Base-by-base conservation (phyloP, 2,113 vertebrate genomes). In the Bolborhynchus lineola region DNA sequence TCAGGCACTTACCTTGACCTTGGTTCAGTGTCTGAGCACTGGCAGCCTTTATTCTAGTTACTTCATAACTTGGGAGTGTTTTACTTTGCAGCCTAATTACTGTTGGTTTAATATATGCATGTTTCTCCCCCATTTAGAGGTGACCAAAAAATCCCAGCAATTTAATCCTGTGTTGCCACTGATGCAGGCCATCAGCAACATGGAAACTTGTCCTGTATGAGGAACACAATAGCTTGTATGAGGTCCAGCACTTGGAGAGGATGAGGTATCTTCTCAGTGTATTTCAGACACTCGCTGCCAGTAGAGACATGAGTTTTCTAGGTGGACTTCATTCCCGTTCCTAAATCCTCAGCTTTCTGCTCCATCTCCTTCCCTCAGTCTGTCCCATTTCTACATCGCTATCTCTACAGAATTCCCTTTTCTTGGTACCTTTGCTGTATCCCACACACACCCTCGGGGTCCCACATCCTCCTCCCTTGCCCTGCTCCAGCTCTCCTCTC, bases 401-500 rank as follows among this genome's bases (percentile, higher is more conserved):
- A 4, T 59, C 25, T 41, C n/a, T 4, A 24, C 25, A 6, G 46
- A 84, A 67, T 44, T 67, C 25, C n/a, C 37, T 26, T 44, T 68
- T 79, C 75, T 64, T 1, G 0, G 1, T 5, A 13, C 41, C 25
- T 63, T 83, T 29, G 47, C 70, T 39, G 33, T 18, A 60, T 57
- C 64, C 47, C 49, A 39, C 33, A 42, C 10, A 10, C 47, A 42
- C 44, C 24, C 63, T 46, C 0, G 0, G 26, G 35, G 14, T n/a
- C 0, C 1, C 68, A 10, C 4, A 0, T 37, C 37, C n/a, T 76
- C 24, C 11, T 88, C 15, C 42, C 60, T 79, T 1, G 0, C 37
- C 28, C 52, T 0, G 1, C 28, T 63, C 29, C 90, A 41, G 6
- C 65, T 87, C 16, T 90, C 44, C 49, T 10, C 0, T 9, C 31